These are phyloP conservation scores for Eupithecia exiguata DNA, from an alignment of 2,888 invertebrate species.

Conservation along the genomic window DNA sequence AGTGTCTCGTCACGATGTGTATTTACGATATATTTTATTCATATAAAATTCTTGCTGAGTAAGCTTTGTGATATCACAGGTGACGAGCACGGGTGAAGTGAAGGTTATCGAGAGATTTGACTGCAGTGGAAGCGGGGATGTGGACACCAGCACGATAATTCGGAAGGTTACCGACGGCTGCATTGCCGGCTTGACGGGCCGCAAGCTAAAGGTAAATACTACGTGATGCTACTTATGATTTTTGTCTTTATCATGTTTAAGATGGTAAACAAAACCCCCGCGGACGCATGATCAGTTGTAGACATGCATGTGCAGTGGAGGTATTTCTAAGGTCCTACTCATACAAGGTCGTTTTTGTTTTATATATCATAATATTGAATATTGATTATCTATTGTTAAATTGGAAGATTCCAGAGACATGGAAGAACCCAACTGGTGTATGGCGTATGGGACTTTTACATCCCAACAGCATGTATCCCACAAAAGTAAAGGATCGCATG, in stretches of 20 bases:
- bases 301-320: not conserved
- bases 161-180: conserved; percentile 85
- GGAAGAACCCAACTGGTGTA: conserved; percentile 93
- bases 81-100: conserved; percentile 93
- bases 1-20: conserved; percentile 77
- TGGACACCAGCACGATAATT: conserved; percentile 89
- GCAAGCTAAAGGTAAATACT: conserved; percentile 90
- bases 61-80: conserved; percentile 80
- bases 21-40: conserved; percentile 55
- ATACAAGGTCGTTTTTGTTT: not conserved
- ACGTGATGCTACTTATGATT: conserved; percentile 16
- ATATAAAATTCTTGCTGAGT: conserved; percentile 45
- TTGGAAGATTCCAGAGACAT: conserved; percentile 89
- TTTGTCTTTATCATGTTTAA: not conserved
- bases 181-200: conserved; percentile 93
- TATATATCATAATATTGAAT: not conserved
- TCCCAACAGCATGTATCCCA: conserved; percentile 93
- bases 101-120: conserved; percentile 98
- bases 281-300: not conserved
- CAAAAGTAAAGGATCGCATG: conserved; percentile 91
- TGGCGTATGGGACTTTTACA: conserved; percentile 95
- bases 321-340: not conserved
- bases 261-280: not conserved
- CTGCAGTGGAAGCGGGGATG: conserved; percentile 98
- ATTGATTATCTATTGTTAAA: not conserved